phyloP scores from a whole-genome alignment of 2,888 invertebrate genomes.

The Sericinus montela region DNA sequence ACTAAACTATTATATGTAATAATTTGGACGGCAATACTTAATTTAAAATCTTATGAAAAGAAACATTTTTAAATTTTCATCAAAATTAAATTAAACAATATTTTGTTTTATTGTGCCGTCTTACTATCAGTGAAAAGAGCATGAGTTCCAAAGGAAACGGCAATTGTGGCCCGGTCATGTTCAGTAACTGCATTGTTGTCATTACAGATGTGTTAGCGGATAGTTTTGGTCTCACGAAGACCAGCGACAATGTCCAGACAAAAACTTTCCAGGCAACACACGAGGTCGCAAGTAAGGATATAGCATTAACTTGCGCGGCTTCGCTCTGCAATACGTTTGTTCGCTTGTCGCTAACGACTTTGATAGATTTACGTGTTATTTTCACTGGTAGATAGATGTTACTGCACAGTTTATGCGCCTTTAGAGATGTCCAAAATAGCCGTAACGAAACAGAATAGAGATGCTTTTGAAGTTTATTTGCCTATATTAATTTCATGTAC shows the following conservation, averaged over 20 bases:
- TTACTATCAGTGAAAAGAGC: slow-evolving; percentile 14
- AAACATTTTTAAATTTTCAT: too few relatives aligned
- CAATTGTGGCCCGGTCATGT: not conserved
- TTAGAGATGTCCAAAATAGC: not conserved
- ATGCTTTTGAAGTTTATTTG: too few relatives aligned
- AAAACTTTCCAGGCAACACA: slow-evolving; percentile 44
- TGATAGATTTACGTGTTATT: slow-evolving; percentile 19
- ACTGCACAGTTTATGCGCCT: slow-evolving; percentile 1
- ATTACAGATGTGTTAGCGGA: slow-evolving; percentile 69
- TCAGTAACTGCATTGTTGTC: slow-evolving; percentile 34
- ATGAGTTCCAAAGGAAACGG: not conserved
- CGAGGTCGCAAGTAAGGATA: slow-evolving; percentile 48
- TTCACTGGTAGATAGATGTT: slow-evolving; percentile 23
- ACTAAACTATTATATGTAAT: too few relatives aligned
- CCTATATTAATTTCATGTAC: too few relatives aligned
- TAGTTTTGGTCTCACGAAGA: slow-evolving; percentile 66
- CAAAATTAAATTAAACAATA: too few relatives aligned
- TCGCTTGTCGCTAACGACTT: slow-evolving; percentile 21
- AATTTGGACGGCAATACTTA: too few relatives aligned
- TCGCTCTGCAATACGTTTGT: slow-evolving; percentile 22
- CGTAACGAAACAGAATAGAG: too few relatives aligned
- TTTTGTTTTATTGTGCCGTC: too few relatives aligned
- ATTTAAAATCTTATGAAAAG: too few relatives aligned
- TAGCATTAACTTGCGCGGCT: slow-evolving; percentile 27
- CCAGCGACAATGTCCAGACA: slow-evolving; percentile 53